phyloP scores from a whole-genome alignment of 2,888 invertebrate genomes.

The Dynastes maya region DNA sequence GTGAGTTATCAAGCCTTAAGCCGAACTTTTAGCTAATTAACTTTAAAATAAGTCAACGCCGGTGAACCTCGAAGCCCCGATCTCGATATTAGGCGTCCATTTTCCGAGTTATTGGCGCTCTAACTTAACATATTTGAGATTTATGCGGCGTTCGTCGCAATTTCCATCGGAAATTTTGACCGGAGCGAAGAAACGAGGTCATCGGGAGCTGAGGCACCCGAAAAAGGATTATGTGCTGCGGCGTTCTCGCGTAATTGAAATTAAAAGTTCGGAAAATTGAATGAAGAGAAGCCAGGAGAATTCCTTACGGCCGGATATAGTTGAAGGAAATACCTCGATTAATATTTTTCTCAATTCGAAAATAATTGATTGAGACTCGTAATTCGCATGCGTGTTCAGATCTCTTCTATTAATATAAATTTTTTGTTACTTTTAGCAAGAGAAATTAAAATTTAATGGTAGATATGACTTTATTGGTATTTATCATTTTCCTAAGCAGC shows the following conservation, averaged over 20 bases:
- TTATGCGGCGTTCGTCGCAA: constrained; percentile 33
- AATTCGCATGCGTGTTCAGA: too few relatives aligned
- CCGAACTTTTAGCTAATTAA: constrained; percentile 67
- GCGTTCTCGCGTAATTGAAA: constrained; percentile 24
- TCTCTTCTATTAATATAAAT: too few relatives aligned
- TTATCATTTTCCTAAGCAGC: too few relatives aligned
- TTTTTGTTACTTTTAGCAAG: too few relatives aligned
- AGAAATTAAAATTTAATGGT: too few relatives aligned
- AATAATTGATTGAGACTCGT: too few relatives aligned
- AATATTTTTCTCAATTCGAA: neutral
- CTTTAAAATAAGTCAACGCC: constrained; percentile 64
- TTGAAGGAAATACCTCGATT: neutral
- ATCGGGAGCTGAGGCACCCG: neutral
- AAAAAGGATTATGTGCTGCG: too few relatives aligned
- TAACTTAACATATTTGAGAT: constrained; percentile 51
- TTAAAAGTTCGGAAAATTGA: constrained; percentile 27
- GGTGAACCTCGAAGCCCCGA: constrained; percentile 59
- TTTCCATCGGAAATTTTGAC: constrained; percentile 14
- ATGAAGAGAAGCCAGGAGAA: too few relatives aligned
- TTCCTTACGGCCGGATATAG: neutral
- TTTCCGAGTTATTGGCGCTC: constrained; percentile 50
- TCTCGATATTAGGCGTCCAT: constrained; percentile 57
- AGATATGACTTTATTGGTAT: too few relatives aligned
- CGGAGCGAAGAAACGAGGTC: constrained; percentile 23
- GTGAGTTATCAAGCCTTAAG: constrained; percentile 65